phyloP scores from a whole-genome alignment of 2,113 vertebrate genomes.

The Chionodraco myersi region DNA sequence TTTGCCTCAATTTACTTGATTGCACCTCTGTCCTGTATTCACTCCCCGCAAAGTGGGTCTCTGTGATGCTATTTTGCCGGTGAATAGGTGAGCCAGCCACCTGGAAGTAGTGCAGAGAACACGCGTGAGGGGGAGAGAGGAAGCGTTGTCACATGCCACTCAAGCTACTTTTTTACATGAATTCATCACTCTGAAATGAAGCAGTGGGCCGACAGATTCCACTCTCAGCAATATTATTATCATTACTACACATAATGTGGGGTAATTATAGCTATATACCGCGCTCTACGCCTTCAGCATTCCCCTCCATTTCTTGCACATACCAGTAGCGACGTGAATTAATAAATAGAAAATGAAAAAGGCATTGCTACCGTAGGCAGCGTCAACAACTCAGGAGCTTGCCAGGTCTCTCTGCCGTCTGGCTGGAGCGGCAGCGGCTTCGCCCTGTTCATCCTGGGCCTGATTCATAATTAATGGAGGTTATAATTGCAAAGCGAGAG shows the following conservation, averaged over 20 bases:
- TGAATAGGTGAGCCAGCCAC: conserved; percentile 41
- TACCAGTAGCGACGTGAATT: conserved; percentile 63
- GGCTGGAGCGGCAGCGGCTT: conserved; percentile 47
- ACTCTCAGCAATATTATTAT: conserved; percentile 70
- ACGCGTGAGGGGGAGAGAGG: neutral
- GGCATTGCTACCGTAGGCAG: conserved; percentile 47
- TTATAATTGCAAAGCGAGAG: conserved; percentile 78
- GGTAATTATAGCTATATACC: conserved; percentile 63
- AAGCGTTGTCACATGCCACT: conserved; percentile 46
- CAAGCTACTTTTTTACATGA: conserved; percentile 48
- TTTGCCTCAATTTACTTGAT: conserved; percentile 58
- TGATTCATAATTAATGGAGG: conserved; percentile 83
- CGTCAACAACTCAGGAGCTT: conserved; percentile 60
- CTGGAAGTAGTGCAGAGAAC: conserved; percentile 21
- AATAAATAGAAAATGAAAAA: conserved; percentile 78
- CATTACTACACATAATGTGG: conserved; percentile 72
- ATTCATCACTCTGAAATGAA: conserved; percentile 52
- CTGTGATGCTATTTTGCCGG: conserved; percentile 33
- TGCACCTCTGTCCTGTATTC: conserved; percentile 47
- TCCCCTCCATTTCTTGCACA: neutral
- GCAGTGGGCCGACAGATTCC: conserved; percentile 63
- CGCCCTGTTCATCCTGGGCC: conserved; percentile 68
- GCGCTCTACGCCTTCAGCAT: conserved; percentile 28
- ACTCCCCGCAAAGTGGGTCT: conserved; percentile 31
- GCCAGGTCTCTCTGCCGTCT: conserved; percentile 42